Conservation (phyloP, 2,888 invertebrate genomes). For the Parnassius mnemosyne region DNA sequence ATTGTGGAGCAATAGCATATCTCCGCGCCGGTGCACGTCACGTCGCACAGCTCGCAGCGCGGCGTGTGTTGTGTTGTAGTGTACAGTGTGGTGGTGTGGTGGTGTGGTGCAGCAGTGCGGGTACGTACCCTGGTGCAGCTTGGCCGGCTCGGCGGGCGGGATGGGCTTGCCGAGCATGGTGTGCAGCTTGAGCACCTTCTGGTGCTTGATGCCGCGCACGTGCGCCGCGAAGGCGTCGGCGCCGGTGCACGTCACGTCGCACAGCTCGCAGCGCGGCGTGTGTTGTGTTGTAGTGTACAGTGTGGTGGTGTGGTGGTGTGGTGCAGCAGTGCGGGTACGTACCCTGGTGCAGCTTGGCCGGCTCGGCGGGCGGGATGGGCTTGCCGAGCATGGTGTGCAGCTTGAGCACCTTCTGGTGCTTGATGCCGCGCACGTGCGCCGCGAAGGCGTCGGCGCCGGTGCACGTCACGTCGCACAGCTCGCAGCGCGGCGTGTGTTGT, state of each 20-base stretch:
- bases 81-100: not conserved
- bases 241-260: constrained; percentile 99
- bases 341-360: constrained; percentile 87
- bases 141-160: constrained; percentile 96
- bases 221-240: constrained; percentile 99
- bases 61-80: constrained; percentile 31
- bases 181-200: constrained; percentile 97
- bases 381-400: constrained; percentile 98
- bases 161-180: constrained; percentile 98
- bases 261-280: constrained; percentile 96
- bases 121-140: constrained; percentile 78
- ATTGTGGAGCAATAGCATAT: no score
- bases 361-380: constrained; percentile 97
- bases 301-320: no score
- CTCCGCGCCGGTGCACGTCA: constrained; percentile 98
- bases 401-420: constrained; percentile 98
- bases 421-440: constrained; percentile 97
- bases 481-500: constrained; percentile 95
- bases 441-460: constrained; percentile 99
- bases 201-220: constrained; percentile 98
- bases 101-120: not conserved
- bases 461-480: constrained; percentile 98
- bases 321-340: no score
- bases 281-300: no score
- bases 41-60: constrained; percentile 87